Evolutionary conservation across 1,140 invertebrate genomes (phyloP).

Genomic region (Drosophila melanica): DNA sequence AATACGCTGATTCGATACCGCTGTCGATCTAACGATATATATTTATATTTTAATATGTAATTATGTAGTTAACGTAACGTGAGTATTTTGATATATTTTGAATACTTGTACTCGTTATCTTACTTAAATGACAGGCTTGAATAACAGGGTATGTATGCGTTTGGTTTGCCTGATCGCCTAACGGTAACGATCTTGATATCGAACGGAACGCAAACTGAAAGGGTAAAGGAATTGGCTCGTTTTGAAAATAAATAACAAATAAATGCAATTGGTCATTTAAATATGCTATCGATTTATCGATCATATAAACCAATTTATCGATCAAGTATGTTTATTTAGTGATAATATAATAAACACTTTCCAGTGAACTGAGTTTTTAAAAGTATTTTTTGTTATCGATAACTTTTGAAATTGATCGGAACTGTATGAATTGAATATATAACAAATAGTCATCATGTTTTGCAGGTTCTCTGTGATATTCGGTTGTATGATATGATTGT

Average conservation of each 20-base stretch:
- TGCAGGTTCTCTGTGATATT: conserved; percentile 50
- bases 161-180: background rate
- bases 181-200: conserved; percentile 21
- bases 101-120: conserved; percentile 17
- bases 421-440: background rate
- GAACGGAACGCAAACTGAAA: background rate
- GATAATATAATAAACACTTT: no score
- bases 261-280: background rate
- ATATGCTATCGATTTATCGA: conserved; percentile 29
- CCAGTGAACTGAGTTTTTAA: background rate
- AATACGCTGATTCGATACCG: conserved; percentile 21
- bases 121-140: conserved; percentile 13
- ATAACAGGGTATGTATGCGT: conserved; percentile 2
- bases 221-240: no score
- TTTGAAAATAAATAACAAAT: no score
- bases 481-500: conserved; percentile 73
- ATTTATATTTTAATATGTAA: conserved; percentile 5
- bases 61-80: conserved; percentile 32
- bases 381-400: conserved; percentile 14
- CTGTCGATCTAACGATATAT: conserved; percentile 29
- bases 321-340: background rate
- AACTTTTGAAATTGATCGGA: conserved; percentile 7
- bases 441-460: conserved; percentile 2
- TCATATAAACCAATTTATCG: background rate
- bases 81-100: conserved; percentile 8